Evolutionary conservation across 2,888 invertebrate species (phyloP), one percentile per base, ranked within the genome.

Genomic region (Diplolepis rosae): DNA sequence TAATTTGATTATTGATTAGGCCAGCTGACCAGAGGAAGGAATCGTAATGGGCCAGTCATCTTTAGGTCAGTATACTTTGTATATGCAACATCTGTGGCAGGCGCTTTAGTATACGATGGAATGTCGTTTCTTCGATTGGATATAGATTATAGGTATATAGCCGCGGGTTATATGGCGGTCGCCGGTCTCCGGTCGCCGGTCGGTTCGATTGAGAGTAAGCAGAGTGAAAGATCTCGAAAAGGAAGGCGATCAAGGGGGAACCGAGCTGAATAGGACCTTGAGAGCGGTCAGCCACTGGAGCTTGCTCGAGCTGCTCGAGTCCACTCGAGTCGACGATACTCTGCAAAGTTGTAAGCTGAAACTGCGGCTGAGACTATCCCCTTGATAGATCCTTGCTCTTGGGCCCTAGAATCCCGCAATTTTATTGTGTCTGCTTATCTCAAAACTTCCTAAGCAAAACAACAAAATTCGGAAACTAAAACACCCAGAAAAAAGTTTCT

Each of bases 221-320:
- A 74, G 79, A 82, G 84, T 83, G 81, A 84, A 82, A 82, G 82
- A 84, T 85, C 84, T 85, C 81, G 84, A 82, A 83, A 84, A 82
- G 85, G 85, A 80, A 81, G 83, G 81, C 84, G 84, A 85, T 84
- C 82, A 84, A 79, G 71, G 67, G 78, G 78, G 80, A 80, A 65
- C 65, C 28, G 35, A 32, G n/a, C n/a, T n/a, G 82, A 82, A 83
- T 76, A 80, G 82, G 86, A 86, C 87, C 87, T 87, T 87, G 87
- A 87, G 85, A 82, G 85, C 87, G 87, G 87, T 87, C 86, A 87
- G 85, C 85, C 84, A 87, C 85, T 85, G 84, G 78, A 71, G 73
- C 74, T 61, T 69, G 61, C n/a, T n/a, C n/a, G 66, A 65, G 71
- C 72, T 69, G 70, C 72, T 68, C 35, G 27, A 24, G 22, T 65